Base-by-base conservation (phyloP, 37 sponge, comb jelly and placozoan species). In the Lycopodina hypogea region DNA sequence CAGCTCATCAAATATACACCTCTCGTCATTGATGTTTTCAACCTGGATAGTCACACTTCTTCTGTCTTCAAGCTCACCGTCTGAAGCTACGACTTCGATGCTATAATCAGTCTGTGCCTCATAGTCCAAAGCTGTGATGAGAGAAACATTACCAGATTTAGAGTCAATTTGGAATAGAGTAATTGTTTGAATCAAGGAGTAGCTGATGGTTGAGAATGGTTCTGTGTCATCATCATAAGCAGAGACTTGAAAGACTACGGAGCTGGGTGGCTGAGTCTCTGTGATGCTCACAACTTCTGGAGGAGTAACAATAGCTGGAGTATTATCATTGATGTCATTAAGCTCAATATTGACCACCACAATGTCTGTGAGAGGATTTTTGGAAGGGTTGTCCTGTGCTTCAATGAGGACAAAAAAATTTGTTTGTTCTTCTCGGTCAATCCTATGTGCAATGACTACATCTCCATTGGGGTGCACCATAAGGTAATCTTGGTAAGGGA, bases 321-420 rank as follows among this genome's bases (percentile, higher is more conserved):
- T 30, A 15, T 82, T 78, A 52, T 93, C 93, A 41, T 93, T 93
- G 34, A 72, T 45, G 70, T 93, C 89, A 2, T 18, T 48, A 29
- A 91, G 51, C 0, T 28, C 63, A 6, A 92, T 72, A 28, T 79
- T 74, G 64, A 92, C 68, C 6, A 53, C 30, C 45, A 75, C 66
- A 26, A 26, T 42, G 32, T 64, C 81, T 38, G 28, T 78, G n/a
- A 71, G 26, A 15, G 45, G 56, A 9, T 42, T 50, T 21, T 2
- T 55, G 9, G 33, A 37, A 12, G 72, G 75, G 39, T 63, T 82
- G 72, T 89, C 89, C 18, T 56, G 59, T 12, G 84, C 89, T 11
- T 73, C 53, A 39, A 89, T 81, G 34, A 79, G 74, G 7, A 86
- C 51, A 23, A 36, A 41, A 9, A 88, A 18, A 22, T 56, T 38